Evolutionary conservation across 2,888 invertebrate genomes (phyloP).

Genomic region (Tortricodes alternella): DNA sequence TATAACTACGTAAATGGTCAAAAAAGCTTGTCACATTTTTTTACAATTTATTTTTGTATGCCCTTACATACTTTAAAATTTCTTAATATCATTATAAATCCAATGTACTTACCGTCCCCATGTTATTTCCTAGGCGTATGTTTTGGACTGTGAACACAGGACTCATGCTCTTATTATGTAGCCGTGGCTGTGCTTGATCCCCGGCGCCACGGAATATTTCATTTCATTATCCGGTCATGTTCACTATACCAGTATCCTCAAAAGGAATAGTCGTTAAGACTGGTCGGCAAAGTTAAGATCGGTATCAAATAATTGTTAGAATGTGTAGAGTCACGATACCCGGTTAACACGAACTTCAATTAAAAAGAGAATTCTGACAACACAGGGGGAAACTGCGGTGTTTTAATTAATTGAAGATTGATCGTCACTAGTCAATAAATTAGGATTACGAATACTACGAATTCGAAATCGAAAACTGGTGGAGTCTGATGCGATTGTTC

Average conservation of each 20-base stretch:
- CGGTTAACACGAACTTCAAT: constrained; percentile 64
- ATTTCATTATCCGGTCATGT: constrained; percentile 44
- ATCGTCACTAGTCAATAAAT: constrained; percentile 28
- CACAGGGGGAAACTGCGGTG: constrained; percentile 46
- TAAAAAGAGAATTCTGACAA: constrained; percentile 66
- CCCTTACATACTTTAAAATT: neutral
- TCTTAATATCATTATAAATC: neutral
- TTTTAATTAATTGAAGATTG: constrained; percentile 46
- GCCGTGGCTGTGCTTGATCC: constrained; percentile 30
- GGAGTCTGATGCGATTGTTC: constrained; percentile 44
- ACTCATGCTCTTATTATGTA: constrained; percentile 49
- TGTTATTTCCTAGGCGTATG: constrained; percentile 52
- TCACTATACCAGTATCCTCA: constrained; percentile 52
- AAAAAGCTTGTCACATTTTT: no score
- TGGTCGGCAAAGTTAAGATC: constrained; percentile 65
- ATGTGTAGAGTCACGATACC: constrained; percentile 66
- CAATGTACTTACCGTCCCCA: constrained; percentile 57
- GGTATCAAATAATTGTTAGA: constrained; percentile 72
- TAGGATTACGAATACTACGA: no score
- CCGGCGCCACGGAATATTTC: constrained; percentile 32
- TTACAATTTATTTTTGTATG: neutral
- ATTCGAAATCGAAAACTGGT: constrained; percentile 2
- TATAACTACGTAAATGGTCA: no score
- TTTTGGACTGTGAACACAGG: constrained; percentile 65
- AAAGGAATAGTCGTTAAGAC: constrained; percentile 65